Evolutionary conservation across 2,113 vertebrate genomes (phyloP).

Genomic region (Shinisaurus crocodilurus): DNA sequence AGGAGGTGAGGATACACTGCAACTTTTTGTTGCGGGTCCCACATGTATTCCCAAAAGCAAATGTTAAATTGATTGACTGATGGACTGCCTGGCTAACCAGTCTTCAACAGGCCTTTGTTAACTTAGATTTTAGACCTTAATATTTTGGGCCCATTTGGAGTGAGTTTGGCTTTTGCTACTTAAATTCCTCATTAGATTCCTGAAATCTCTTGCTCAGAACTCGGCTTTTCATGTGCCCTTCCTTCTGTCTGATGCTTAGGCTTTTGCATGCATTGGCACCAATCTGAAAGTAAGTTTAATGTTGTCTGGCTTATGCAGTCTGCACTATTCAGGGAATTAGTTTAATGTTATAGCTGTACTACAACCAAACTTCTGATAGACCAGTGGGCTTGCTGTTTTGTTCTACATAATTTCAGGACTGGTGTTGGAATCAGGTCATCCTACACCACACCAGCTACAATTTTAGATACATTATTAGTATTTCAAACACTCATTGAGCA

Average conservation of each 20-base stretch:
- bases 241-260: not conserved
- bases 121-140: not conserved
- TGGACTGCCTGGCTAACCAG: not conserved
- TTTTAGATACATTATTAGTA: not conserved
- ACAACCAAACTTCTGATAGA: not conserved
- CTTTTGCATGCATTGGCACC: not conserved
- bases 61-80: no score
- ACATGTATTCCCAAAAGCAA: no score
- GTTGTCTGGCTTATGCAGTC: not conserved
- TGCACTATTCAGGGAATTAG: not conserved
- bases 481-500: not conserved
- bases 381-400: no score
- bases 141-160: not conserved
- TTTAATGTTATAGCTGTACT: not conserved
- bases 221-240: not conserved
- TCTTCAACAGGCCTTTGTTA: not conserved
- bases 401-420: not conserved
- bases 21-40: no score
- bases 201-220: not conserved
- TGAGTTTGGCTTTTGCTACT: not conserved
- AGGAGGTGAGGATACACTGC: no score
- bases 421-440: not conserved
- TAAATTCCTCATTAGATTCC: no score
- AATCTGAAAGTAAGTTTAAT: not conserved
- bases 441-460: not conserved